Percentiles rank a stretch among this genome's conserved stretches.
phyloP scores from a whole-genome alignment of 2,113 vertebrate genomes.

The Aphelocoma coerulescens region DNA sequence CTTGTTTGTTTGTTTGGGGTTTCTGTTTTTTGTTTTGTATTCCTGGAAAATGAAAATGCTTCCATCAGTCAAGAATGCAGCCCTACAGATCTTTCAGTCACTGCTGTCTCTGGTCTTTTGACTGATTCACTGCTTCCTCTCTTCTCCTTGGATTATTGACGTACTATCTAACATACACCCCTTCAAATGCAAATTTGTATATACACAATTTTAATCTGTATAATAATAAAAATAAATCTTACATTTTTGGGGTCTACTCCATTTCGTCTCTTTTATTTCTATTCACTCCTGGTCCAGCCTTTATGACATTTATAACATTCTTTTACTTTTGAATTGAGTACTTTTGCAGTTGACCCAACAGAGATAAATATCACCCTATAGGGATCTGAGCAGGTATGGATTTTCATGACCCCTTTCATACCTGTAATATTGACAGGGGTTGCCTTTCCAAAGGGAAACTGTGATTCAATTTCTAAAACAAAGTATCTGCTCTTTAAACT shows the following conservation, averaged over 20 bases:
- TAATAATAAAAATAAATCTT: not conserved
- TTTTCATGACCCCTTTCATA: slow-evolving; percentile 12
- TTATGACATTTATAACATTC: not conserved
- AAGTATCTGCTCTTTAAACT: not conserved
- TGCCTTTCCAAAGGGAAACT: not conserved
- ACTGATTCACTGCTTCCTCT: not conserved
- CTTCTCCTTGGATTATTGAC: not conserved
- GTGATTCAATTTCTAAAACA: not conserved
- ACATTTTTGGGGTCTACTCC: not conserved
- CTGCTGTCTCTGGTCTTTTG: not conserved
- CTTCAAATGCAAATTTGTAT: not conserved
- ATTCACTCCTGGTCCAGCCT: not conserved
- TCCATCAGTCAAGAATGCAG: not conserved
- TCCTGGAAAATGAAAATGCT: not conserved
- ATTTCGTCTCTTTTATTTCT: not conserved
- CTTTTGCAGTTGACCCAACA: not conserved
- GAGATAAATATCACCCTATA: not conserved
- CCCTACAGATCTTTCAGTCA: not conserved
- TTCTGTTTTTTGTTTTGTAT: not conserved
- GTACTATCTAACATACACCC: not conserved
- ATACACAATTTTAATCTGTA: not conserved
- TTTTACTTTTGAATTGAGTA: not conserved
- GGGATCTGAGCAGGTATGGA: not conserved
- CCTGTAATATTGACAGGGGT: not conserved
- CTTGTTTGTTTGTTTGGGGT: not conserved